Conservation (phyloP, 1,140 invertebrate species). For the Euschistus heros region DNA sequence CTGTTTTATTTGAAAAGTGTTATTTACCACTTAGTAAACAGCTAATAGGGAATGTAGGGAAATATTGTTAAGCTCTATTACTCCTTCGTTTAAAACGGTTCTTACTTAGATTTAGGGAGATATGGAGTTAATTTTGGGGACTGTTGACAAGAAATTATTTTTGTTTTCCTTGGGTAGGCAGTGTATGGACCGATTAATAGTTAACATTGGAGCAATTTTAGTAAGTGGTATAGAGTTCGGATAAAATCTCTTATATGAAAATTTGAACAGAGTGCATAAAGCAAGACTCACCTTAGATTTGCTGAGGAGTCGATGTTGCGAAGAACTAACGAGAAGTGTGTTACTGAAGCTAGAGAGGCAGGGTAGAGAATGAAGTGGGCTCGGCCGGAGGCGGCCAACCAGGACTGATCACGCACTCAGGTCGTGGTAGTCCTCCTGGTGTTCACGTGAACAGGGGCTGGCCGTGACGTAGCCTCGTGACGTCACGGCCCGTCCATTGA, state of each 20-base stretch:
- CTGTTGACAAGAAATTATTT: no score
- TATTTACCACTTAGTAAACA: no score
- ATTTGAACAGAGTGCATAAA: background rate
- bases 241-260: background rate
- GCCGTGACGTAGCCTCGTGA: conserved; percentile 1
- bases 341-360: no score
- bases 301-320: background rate
- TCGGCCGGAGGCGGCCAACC: conserved; percentile 4
- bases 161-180: no score
- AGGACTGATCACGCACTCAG: background rate
- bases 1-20: no score
- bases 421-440: background rate
- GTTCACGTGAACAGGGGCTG: conserved; percentile 18
- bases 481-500: background rate
- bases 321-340: background rate
- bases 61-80: no score
- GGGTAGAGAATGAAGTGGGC: background rate
- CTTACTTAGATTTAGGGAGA: no score
- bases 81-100: no score
- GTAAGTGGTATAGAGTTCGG: background rate
- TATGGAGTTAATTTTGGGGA: no score
- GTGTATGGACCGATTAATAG: no score
- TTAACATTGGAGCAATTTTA: no score
- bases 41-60: no score
- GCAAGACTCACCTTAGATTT: background rate